These are phyloP conservation scores for Trissoscelio sp. DNA, from an alignment of 2,888 invertebrate genomes.

Conservation along the genomic window DNA sequence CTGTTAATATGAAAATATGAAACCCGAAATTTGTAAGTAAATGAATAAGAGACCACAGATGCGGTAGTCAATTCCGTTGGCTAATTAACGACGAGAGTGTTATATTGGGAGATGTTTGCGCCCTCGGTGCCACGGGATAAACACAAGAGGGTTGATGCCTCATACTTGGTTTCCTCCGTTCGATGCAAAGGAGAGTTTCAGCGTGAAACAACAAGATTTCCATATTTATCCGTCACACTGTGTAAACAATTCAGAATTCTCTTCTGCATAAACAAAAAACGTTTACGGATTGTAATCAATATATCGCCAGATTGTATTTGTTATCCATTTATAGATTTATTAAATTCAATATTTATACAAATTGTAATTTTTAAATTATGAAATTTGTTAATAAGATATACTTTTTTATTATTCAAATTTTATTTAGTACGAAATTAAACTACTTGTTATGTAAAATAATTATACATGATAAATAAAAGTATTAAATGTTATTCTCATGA, in stretches of 20 bases:
- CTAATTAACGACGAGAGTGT: slow-evolving; percentile 71
- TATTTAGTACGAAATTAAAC: too few relatives aligned
- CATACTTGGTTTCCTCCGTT: slow-evolving; percentile 69
- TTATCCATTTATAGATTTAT: too few relatives aligned
- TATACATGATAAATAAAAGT: not conserved
- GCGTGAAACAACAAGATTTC: slow-evolving; percentile 79
- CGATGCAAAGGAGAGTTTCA: slow-evolving; percentile 72
- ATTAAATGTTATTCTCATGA: not conserved
- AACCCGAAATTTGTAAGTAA: slow-evolving; percentile 59
- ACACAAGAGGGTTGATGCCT: slow-evolving; percentile 73
- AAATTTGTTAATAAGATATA: too few relatives aligned
- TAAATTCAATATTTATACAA: too few relatives aligned
- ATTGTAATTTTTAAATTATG: too few relatives aligned
- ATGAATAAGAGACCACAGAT: slow-evolving; percentile 65
- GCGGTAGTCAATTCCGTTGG: slow-evolving; percentile 66
- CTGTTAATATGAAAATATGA: slow-evolving; percentile 47
- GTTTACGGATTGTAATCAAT: slow-evolving; percentile 20
- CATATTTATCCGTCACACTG: slow-evolving; percentile 76
- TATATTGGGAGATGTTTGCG: slow-evolving; percentile 71
- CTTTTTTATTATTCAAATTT: too few relatives aligned
- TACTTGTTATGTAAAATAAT: too few relatives aligned
- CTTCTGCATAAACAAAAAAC: slow-evolving; percentile 36
- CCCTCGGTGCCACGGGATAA: slow-evolving; percentile 73
- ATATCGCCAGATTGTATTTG: not conserved
- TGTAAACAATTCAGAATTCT: slow-evolving; percentile 55